A percentile compares a stretch with the other conserved stretches of the same genome.
Conservation (phyloP, 2,888 invertebrate species). For the Steinernema scapterisci region DNA sequence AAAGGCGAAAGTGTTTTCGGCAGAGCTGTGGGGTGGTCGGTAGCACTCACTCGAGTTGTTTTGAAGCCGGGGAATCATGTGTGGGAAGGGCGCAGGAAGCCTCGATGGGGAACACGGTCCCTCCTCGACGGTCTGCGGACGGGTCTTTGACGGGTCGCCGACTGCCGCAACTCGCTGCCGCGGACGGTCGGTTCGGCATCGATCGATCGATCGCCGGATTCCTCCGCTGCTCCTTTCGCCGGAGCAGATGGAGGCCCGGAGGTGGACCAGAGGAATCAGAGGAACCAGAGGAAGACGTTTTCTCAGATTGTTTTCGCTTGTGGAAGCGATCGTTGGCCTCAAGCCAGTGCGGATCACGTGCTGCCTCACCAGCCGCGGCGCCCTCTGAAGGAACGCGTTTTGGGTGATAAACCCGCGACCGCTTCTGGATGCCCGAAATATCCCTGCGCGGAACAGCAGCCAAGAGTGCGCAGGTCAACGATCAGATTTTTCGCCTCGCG, state of each 20-base stretch:
- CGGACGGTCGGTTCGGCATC: neutral
- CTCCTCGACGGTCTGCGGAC: too few relatives aligned
- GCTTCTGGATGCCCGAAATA: neutral
- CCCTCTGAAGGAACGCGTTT: neutral
- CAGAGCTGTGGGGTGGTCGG: neutral
- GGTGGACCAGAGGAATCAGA: neutral
- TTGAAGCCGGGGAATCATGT: constrained; percentile 21
- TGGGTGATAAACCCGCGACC: neutral
- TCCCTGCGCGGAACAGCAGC: neutral
- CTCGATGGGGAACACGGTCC: neutral
- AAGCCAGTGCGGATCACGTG: constrained; percentile 10
- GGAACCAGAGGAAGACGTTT: neutral
- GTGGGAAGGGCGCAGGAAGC: neutral
- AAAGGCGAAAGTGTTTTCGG: neutral
- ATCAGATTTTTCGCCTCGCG: neutral
- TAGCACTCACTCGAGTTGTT: neutral
- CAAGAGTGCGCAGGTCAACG: neutral
- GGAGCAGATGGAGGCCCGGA: neutral
- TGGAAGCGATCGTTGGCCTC: constrained; percentile 15
- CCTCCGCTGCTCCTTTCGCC: neutral
- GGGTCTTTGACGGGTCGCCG: neutral
- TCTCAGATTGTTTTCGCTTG: constrained; percentile 9
- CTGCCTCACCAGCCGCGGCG: neutral
- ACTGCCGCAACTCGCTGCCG: neutral
- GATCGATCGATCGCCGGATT: constrained; percentile 23